Evolutionary conservation across 1,140 invertebrate species (phyloP).

Genomic region (Eciton burchellii): DNA sequence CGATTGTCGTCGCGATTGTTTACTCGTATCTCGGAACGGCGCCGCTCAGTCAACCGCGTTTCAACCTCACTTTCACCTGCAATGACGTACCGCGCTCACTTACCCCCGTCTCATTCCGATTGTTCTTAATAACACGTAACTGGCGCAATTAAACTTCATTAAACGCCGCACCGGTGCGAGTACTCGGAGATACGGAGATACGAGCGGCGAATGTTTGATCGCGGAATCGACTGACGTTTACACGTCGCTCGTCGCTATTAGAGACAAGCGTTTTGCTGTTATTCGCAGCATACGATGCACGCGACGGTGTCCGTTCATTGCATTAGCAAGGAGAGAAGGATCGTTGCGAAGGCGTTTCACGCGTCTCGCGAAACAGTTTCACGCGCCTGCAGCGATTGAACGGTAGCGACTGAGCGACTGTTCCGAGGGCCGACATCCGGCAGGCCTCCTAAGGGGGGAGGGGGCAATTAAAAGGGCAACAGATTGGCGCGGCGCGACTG

Average conservation of each 20-base stretch:
- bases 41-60: constrained; percentile 24
- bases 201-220: constrained; percentile 13
- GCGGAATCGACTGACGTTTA: constrained; percentile 31
- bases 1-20: constrained; percentile 52
- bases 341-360: no score
- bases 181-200: background rate
- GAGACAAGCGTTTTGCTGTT: constrained; percentile 22
- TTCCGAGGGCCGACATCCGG: constrained; percentile 5
- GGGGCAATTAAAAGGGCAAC: constrained; percentile 48
- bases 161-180: constrained; percentile 17
- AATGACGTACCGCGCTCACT: constrained; percentile 54
- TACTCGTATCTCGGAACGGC: constrained; percentile 46
- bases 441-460: constrained; percentile 6
- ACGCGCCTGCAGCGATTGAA: constrained; percentile 8
- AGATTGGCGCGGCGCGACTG: constrained; percentile 66
- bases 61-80: constrained; percentile 55
- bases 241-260: background rate
- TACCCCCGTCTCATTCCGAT: constrained; percentile 43
- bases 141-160: constrained; percentile 55
- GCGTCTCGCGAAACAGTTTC: background rate
- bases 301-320: background rate
- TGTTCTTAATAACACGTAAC: constrained; percentile 53
- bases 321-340: constrained; percentile 1
- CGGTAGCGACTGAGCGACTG: background rate
- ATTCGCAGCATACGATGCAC: background rate